These are phyloP conservation scores for Ageneiosus marmoratus DNA, from an alignment of 2,113 vertebrate genomes.

Conservation along the genomic window DNA sequence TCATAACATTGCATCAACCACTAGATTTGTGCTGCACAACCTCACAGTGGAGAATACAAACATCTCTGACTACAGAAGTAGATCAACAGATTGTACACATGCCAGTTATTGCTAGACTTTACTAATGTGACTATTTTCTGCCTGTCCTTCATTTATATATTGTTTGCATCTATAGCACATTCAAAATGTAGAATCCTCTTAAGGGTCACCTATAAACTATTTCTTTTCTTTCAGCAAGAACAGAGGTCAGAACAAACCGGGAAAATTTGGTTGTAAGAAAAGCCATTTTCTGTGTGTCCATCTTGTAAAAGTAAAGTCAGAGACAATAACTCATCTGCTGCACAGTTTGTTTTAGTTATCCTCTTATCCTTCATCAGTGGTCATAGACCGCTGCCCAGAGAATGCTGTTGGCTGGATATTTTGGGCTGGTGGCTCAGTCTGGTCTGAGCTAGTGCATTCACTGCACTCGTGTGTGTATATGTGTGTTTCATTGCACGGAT, in stretches of 20 bases:
- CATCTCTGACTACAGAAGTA: background rate
- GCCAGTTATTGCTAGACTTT: background rate
- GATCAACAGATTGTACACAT: background rate
- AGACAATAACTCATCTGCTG: too few relatives aligned
- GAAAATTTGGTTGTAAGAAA: background rate
- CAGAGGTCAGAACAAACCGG: background rate
- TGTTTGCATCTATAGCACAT: background rate
- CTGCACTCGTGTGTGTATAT: too few relatives aligned
- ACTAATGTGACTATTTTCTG: background rate
- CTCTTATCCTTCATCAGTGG: too few relatives aligned
- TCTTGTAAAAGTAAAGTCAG: too few relatives aligned
- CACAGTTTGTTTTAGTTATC: too few relatives aligned
- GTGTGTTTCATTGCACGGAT: too few relatives aligned
- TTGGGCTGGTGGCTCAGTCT: too few relatives aligned
- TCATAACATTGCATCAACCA: background rate
- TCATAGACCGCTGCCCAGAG: too few relatives aligned
- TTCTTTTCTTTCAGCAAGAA: background rate
- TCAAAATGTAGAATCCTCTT: background rate
- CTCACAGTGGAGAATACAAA: background rate
- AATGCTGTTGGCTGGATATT: too few relatives aligned
- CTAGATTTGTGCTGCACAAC: background rate
- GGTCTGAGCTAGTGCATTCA: too few relatives aligned
- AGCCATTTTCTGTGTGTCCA: too few relatives aligned
- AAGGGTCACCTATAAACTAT: background rate
- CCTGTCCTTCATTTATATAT: background rate